Percentiles rank a stretch among this genome's conserved stretches.
phyloP scores from a whole-genome alignment of 2,888 invertebrate genomes.

The Geophilus truncorum region DNA sequence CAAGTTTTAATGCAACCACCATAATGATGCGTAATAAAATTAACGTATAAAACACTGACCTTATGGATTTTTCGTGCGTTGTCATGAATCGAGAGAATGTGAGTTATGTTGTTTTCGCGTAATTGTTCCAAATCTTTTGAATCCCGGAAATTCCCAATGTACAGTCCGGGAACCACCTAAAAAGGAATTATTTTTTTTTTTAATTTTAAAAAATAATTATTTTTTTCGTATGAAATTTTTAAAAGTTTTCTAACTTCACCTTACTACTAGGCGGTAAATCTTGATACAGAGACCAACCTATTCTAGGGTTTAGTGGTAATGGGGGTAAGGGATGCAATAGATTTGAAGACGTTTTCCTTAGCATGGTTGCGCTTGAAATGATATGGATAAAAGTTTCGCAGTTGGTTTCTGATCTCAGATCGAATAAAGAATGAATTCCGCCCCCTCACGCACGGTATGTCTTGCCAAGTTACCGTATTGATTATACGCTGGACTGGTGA shows the following conservation, averaged over 20 bases:
- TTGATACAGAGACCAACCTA: background rate
- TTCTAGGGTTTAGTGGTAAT: background rate
- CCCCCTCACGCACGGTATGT: background rate
- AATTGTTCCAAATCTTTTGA: constrained; percentile 87
- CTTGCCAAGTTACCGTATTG: background rate
- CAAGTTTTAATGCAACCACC: no score
- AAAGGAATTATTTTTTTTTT: constrained; percentile 40
- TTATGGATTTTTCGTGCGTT: constrained; percentile 80
- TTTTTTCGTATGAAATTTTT: background rate
- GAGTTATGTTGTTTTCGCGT: constrained; percentile 83
- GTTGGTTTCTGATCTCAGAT: background rate
- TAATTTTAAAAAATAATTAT: background rate
- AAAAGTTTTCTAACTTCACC: background rate
- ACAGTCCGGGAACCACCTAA: constrained; percentile 88
- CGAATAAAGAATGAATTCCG: background rate
- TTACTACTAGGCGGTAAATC: background rate
- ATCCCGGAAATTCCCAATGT: constrained; percentile 92
- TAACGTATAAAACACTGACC: constrained; percentile 53
- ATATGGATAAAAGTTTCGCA: background rate
- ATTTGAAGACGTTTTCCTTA: background rate
- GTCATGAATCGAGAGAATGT: constrained; percentile 93
- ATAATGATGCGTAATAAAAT: no score
- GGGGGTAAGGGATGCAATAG: background rate
- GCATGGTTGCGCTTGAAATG: background rate
- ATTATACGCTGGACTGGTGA: background rate